phyloP scores from a whole-genome alignment of 2,888 invertebrate genomes.

The Antheraea yamamai region DNA sequence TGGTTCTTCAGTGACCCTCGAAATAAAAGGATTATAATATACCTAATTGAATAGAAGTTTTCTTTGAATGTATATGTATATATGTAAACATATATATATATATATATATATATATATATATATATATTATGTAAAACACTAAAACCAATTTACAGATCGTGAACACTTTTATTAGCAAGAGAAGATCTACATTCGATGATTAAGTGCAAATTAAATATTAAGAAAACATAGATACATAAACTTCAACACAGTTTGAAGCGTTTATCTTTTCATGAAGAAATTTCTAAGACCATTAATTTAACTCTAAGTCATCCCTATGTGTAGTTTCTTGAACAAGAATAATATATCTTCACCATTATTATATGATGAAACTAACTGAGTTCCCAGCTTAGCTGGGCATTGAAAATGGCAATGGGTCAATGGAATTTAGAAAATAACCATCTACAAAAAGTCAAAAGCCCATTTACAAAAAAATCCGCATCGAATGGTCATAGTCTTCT shows the following conservation, averaged over 20 bases:
- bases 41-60: neutral
- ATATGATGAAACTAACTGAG: too few relatives aligned
- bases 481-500: too few relatives aligned
- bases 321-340: too few relatives aligned
- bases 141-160: neutral
- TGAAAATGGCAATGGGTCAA: too few relatives aligned
- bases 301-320: too few relatives aligned
- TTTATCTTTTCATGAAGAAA: too few relatives aligned
- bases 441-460: neutral
- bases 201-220: neutral
- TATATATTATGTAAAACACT: neutral
- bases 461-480: neutral
- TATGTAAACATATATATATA: neutral
- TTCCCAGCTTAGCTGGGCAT: too few relatives aligned
- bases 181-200: neutral
- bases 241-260: too few relatives aligned
- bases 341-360: too few relatives aligned
- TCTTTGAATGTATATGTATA: neutral
- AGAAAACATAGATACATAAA: too few relatives aligned
- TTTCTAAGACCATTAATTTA: too few relatives aligned
- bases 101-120: neutral
- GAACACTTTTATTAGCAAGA: neutral
- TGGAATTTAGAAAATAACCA: too few relatives aligned
- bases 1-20: conserved; percentile 2
- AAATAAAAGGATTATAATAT: neutral